Evolutionary conservation across 2,113 vertebrate genomes (phyloP), one percentile per base, ranked within the genome.

Genomic region (Caloenas nicobarica): DNA sequence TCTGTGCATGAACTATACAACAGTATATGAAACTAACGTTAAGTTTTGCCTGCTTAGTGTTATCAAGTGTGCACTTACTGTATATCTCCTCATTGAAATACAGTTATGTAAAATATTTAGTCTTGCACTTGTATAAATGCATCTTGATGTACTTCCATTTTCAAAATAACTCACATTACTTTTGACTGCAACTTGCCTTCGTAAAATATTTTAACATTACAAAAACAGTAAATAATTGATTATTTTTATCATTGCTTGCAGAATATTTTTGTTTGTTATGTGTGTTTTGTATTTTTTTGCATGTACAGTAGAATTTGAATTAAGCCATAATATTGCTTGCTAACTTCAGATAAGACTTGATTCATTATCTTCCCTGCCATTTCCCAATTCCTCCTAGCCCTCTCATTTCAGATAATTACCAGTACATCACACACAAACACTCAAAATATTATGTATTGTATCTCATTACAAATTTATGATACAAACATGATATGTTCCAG

Each of bases 51-150:
- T 98, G 98, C 97, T 98, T 98, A 98, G 97, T 97, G 93, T 96
- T 97, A 97, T 88, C 91, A 91, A 97, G 98, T 98, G 99, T 99
- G 98, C 99, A 98, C 98, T 99, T 99, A 99, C 98, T 99, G 98
- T 99, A 97, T 98, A 98, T 97, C 98, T 98, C 97, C 98, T 98
- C 97, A 98, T 97, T 97, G 96, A 98, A 98, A 96, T 97, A 98
- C 96, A 96, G 98, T 97, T 98, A 98, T 98, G 97, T 98, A 98
- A 97, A 98, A 96, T 98, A 98, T 98, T 98, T 98, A 99, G 98
- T 98, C 98, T 90, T 98, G 97, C 97, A 98, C 97, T 96, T 99
- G 98, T 99, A 98, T 98, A 97, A 98, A 98, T 97, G 97, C 98
- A 98, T 98, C 98, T 97, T 98, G 97, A 97, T 98, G 98, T 98